Percentiles rank a stretch among this genome's conserved stretches.
Evolutionary conservation across 1,140 invertebrate species (phyloP).

Genomic region (Colletes gigas): DNA sequence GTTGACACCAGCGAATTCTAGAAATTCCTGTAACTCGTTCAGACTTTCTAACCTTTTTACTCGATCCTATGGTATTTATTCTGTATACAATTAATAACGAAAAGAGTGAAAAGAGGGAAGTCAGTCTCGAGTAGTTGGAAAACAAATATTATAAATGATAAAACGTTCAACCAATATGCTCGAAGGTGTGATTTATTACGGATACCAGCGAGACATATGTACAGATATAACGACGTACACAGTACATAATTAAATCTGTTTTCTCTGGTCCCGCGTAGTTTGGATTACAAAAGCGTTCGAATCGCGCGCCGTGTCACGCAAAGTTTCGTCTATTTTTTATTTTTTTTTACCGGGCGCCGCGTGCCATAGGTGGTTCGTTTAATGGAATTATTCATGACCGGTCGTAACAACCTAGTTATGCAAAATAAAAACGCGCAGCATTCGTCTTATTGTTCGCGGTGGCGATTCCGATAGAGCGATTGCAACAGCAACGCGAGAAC

Average conservation of each 20-base stretch:
- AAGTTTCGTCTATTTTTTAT: neutral
- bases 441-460: slow-evolving; percentile 5
- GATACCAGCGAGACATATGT: too few species aligned
- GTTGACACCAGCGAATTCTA: too few species aligned
- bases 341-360: neutral
- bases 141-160: too few species aligned
- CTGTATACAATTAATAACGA: too few species aligned
- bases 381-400: slow-evolving; percentile 10
- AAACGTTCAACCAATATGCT: too few species aligned
- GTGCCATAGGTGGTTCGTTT: neutral
- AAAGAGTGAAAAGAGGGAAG: too few species aligned
- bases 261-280: neutral
- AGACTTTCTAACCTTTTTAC: too few species aligned
- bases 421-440: neutral
- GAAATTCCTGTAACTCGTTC: too few species aligned
- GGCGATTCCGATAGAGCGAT: slow-evolving; percentile 4
- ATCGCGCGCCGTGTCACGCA: neutral
- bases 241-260: neutral
- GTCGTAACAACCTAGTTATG: slow-evolving; percentile 7
- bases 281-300: neutral
- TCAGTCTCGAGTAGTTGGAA: too few species aligned
- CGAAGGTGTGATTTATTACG: too few species aligned
- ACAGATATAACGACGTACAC: too few species aligned
- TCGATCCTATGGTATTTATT: too few species aligned
- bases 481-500: neutral